A percentile compares a stretch with the other conserved stretches of the same genome.
phyloP scores from a whole-genome alignment of 2,797 vertebrate genomes.

The Xenopus petersii region DNA sequence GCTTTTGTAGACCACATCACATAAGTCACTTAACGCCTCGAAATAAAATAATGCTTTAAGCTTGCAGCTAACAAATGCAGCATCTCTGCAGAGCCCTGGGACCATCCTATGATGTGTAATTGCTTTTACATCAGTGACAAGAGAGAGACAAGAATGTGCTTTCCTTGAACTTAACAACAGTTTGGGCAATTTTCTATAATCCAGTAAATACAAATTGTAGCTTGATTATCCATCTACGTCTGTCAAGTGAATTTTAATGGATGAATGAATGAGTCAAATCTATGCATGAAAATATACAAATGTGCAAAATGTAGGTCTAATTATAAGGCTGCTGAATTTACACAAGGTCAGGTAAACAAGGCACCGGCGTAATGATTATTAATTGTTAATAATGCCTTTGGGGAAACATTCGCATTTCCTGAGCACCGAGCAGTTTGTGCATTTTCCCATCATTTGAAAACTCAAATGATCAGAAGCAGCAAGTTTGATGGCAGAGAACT shows the following conservation, averaged over 20 bases:
- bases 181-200: slow-evolving; percentile 77
- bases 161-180: slow-evolving; percentile 68
- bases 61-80: slow-evolving; percentile 53
- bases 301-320: slow-evolving; percentile 79
- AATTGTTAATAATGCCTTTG: slow-evolving; percentile 84
- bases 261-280: slow-evolving; percentile 77
- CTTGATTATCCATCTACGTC: slow-evolving; percentile 74
- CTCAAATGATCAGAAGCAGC: slow-evolving; percentile 46
- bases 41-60: slow-evolving; percentile 51
- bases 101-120: slow-evolving; percentile 61
- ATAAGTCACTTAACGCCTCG: slow-evolving; percentile 42
- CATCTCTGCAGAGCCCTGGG: slow-evolving; percentile 60
- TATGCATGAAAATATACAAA: slow-evolving; percentile 71
- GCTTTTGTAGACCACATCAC: slow-evolving; percentile 38
- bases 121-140: slow-evolving; percentile 65
- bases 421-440: slow-evolving; percentile 64
- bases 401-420: slow-evolving; percentile 66
- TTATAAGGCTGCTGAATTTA: slow-evolving; percentile 78
- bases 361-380: slow-evolving; percentile 77
- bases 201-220: slow-evolving; percentile 77
- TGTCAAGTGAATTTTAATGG: slow-evolving; percentile 78
- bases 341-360: slow-evolving; percentile 80
- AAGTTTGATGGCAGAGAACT: slow-evolving; percentile 40
- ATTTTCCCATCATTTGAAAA: slow-evolving; percentile 58
- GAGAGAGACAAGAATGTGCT: slow-evolving; percentile 65